Percentiles rank a stretch among this genome's conserved stretches.
These are phyloP conservation scores for Pinctada fucata DNA, from an alignment of 2,888 invertebrate genomes.

Conservation along the genomic window DNA sequence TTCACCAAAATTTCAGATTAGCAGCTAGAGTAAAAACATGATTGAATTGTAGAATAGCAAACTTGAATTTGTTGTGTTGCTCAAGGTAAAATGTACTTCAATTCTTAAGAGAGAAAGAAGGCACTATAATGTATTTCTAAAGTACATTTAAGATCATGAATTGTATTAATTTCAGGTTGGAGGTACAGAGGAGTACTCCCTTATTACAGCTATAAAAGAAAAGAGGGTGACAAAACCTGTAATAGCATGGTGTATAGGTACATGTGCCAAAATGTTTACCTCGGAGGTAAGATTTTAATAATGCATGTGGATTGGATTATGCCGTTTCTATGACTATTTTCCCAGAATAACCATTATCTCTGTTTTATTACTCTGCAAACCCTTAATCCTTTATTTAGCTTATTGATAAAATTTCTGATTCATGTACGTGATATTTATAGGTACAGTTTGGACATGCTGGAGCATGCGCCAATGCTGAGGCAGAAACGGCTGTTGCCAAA, in stretches of 20 bases:
- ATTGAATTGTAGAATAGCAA: too few relatives aligned
- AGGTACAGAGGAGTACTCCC: slow-evolving; percentile 97
- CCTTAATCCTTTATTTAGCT: too few relatives aligned
- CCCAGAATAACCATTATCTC: too few relatives aligned
- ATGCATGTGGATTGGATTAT: slow-evolving; percentile 87
- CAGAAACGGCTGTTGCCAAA: slow-evolving; percentile 95
- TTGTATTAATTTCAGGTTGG: slow-evolving; percentile 84
- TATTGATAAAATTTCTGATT: too few relatives aligned
- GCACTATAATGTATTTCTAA: too few relatives aligned
- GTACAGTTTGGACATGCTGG: slow-evolving; percentile 99
- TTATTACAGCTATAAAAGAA: slow-evolving; percentile 90
- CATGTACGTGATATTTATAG: slow-evolving; percentile 65
- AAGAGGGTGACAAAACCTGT: slow-evolving; percentile 93
- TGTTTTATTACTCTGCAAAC: too few relatives aligned
- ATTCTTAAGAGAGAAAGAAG: too few relatives aligned
- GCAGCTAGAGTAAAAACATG: too few relatives aligned
- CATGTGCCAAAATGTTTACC: slow-evolving; percentile 80
- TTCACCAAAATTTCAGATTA: too few relatives aligned
- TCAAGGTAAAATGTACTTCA: too few relatives aligned
- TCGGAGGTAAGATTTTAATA: slow-evolving; percentile 75
- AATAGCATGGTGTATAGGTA: slow-evolving; percentile 99
- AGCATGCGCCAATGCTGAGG: slow-evolving; percentile 94
- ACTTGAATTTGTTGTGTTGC: too few relatives aligned
- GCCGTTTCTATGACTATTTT: slow-evolving; percentile 59
- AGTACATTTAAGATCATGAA: too few relatives aligned